phyloP scores from a whole-genome alignment of 2,113 vertebrate species.

The Sinocyclocheilus grahami region DNA sequence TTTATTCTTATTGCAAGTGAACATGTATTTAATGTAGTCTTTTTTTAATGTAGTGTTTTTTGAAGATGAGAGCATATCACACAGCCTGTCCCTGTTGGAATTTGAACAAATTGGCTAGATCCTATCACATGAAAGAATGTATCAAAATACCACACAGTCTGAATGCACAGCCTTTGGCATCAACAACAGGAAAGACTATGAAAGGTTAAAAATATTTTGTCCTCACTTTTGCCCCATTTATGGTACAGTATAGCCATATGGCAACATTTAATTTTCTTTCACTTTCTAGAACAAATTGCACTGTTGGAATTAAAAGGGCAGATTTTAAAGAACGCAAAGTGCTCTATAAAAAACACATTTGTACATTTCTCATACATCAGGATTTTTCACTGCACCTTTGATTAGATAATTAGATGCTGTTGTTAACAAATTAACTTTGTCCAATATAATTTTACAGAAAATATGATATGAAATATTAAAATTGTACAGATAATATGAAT shows the following conservation, averaged over 20 bases:
- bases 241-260: background rate
- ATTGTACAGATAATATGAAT: background rate
- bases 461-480: background rate
- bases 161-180: background rate
- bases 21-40: background rate
- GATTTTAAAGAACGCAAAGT: background rate
- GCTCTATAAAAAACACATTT: background rate
- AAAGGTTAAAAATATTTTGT: background rate
- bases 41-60: background rate
- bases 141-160: background rate
- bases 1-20: background rate
- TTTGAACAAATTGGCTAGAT: background rate
- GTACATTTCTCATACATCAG: background rate
- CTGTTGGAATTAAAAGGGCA: background rate
- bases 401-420: background rate
- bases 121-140: background rate
- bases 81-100: background rate
- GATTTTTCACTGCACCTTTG: background rate
- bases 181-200: background rate
- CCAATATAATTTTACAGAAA: background rate
- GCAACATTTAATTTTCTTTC: background rate
- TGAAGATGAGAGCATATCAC: background rate
- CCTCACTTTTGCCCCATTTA: background rate
- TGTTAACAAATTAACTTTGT: background rate
- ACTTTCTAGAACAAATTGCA: background rate